Evolutionary conservation across 1,140 invertebrate species (phyloP).

Genomic region (Ips typographus): DNA sequence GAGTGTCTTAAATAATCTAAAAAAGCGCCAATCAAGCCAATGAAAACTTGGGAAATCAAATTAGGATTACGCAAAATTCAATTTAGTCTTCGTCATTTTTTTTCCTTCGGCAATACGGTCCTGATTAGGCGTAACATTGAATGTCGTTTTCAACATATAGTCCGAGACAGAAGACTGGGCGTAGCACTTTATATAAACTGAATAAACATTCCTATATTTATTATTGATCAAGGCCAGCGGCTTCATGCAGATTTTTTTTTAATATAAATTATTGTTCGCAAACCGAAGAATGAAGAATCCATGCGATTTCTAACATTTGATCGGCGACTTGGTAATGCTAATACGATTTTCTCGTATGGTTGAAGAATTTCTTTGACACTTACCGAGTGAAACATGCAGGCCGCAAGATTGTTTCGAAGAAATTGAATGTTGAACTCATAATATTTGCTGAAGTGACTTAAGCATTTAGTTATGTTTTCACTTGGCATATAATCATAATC

Average conservation of each 20-base stretch:
- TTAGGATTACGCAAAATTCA: neutral
- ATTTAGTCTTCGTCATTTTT: constrained; percentile 5
- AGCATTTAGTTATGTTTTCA: too few relatives aligned
- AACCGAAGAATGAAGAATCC: constrained; percentile 10
- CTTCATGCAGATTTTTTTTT: constrained; percentile 32
- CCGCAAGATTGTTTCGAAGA: too few relatives aligned
- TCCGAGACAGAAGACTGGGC: constrained; percentile 29
- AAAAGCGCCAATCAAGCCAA: too few relatives aligned
- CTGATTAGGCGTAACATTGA: constrained; percentile 24
- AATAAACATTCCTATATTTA: constrained; percentile 36
- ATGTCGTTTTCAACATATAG: constrained; percentile 31
- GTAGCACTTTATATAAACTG: constrained; percentile 23
- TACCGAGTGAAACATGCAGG: neutral
- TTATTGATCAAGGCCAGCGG: constrained; percentile 32
- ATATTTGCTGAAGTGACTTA: neutral
- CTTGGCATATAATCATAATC: too few relatives aligned
- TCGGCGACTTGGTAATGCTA: neutral
- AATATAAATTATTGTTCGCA: constrained; percentile 21
- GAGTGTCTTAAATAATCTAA: too few relatives aligned
- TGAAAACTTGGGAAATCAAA: too few relatives aligned
- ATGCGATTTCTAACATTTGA: constrained; percentile 8
- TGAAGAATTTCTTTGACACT: neutral
- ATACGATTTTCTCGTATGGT: constrained; percentile 1
- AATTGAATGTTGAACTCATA: neutral
- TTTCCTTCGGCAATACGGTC: constrained; percentile 13